A percentile compares a stretch with the other conserved stretches of the same genome.
phyloP scores from a whole-genome alignment of 2,888 invertebrate genomes.

The Meandrusa payeni region DNA sequence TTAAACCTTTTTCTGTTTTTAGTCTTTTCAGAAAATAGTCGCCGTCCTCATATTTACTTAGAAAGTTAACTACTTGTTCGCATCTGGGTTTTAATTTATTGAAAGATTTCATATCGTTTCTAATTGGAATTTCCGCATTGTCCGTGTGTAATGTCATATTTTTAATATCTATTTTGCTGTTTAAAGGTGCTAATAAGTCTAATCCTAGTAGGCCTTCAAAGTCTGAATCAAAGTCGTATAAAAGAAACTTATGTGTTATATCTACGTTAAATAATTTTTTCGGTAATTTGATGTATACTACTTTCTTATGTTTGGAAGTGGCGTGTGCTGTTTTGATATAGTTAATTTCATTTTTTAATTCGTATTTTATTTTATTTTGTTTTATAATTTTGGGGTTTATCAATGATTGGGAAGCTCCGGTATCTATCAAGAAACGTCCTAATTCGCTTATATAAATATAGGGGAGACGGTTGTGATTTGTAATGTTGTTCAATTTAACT shows the following conservation, averaged over 20 bases:
- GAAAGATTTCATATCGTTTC: not conserved
- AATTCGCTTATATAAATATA: slow-evolving; percentile 22
- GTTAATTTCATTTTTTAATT: slow-evolving; percentile 37
- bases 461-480: slow-evolving; percentile 16
- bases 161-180: not conserved
- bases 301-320: slow-evolving; percentile 36
- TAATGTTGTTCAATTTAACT: slow-evolving; percentile 9
- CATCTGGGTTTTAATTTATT: not conserved
- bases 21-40: not conserved
- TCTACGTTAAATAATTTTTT: slow-evolving; percentile 4
- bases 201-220: slow-evolving; percentile 34
- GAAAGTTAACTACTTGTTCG: not conserved
- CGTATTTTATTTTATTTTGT: slow-evolving; percentile 9
- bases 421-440: slow-evolving; percentile 25
- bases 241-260: slow-evolving; percentile 32
- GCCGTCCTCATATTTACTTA: too few species aligned
- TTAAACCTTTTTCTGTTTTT: not conserved
- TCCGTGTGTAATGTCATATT: not conserved
- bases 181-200: slow-evolving; percentile 25
- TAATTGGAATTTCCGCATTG: not conserved
- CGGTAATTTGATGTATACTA: slow-evolving; percentile 26
- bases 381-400: slow-evolving; percentile 24
- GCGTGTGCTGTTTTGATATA: slow-evolving; percentile 53
- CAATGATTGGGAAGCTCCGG: slow-evolving; percentile 25
- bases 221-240: slow-evolving; percentile 35